Evolutionary conservation across 2,888 invertebrate genomes (phyloP).

Genomic region (Metellina segmentata): DNA sequence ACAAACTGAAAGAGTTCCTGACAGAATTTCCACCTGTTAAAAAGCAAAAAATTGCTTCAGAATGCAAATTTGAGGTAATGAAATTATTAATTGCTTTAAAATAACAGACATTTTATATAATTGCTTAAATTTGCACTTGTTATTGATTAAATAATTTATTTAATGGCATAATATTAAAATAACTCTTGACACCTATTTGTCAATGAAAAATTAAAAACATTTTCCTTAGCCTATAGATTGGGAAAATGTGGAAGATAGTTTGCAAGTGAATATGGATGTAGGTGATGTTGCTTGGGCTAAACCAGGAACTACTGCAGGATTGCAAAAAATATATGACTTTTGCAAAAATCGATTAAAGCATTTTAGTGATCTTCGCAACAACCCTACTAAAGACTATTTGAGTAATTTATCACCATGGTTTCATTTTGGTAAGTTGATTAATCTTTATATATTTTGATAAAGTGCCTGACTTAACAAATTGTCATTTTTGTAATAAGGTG

Average conservation of each 20-base stretch:
- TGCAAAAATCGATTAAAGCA: constrained; percentile 85
- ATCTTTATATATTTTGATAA: background rate
- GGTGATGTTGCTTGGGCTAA: constrained; percentile 89
- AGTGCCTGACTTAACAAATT: background rate
- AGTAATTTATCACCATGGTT: constrained; percentile 95
- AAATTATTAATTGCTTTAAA: background rate
- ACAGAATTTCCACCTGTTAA: constrained; percentile 90
- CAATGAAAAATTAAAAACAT: background rate
- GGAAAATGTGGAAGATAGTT: constrained; percentile 85
- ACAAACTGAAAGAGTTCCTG: constrained; percentile 87
- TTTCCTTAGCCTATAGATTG: constrained; percentile 85
- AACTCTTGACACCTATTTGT: background rate
- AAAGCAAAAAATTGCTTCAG: constrained; percentile 47
- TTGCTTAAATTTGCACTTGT: background rate
- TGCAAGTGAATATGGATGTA: constrained; percentile 87
- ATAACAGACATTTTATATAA: background rate
- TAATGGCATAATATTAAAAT: background rate
- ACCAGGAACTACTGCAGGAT: constrained; percentile 88
- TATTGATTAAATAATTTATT: background rate
- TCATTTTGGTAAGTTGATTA: constrained; percentile 87
- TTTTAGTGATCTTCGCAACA: constrained; percentile 88
- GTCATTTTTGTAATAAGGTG: too few species aligned
- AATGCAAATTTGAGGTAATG: constrained; percentile 39
- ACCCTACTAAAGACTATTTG: constrained; percentile 88
- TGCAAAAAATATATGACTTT: constrained; percentile 87